Conservation (phyloP, 2,888 invertebrate species). For the Leptura quadrifasciata region DNA sequence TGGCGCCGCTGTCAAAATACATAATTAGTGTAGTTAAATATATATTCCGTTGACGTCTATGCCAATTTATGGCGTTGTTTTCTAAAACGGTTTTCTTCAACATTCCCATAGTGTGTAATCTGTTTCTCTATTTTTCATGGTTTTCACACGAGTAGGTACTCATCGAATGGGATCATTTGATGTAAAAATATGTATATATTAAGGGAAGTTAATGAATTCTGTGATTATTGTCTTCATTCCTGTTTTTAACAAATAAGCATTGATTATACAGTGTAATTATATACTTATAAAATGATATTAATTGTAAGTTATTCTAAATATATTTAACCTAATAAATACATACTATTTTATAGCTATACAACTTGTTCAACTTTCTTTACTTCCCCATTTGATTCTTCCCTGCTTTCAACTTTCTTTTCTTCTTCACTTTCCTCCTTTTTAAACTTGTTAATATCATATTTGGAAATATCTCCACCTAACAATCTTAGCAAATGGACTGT, state of each 20-base stretch:
- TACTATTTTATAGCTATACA: background rate
- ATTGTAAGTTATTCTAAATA: conserved; percentile 20
- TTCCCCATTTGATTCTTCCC: background rate
- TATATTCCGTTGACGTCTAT: too few species aligned
- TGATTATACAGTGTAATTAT: background rate
- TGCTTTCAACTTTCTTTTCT: conserved; percentile 28
- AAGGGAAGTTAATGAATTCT: too few species aligned
- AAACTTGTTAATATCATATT: conserved; percentile 87
- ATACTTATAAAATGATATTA: conserved; percentile 1
- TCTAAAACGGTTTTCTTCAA: too few species aligned
- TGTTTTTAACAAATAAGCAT: background rate
- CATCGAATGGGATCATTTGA: too few species aligned
- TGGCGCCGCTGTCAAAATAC: too few species aligned
- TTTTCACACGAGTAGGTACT: too few species aligned
- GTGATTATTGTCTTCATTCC: background rate
- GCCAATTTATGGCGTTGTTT: too few species aligned
- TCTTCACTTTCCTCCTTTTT: conserved; percentile 75
- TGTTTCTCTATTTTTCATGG: too few species aligned
- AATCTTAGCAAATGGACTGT: conserved; percentile 91
- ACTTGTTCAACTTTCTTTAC: background rate
- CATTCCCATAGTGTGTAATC: too few species aligned
- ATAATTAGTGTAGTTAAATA: too few species aligned
- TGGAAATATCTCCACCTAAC: conserved; percentile 89
- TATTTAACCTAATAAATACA: conserved; percentile 34
- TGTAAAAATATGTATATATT: too few species aligned